Conservation (phyloP, 2,797 vertebrate species). For the Siniperca undulata region DNA sequence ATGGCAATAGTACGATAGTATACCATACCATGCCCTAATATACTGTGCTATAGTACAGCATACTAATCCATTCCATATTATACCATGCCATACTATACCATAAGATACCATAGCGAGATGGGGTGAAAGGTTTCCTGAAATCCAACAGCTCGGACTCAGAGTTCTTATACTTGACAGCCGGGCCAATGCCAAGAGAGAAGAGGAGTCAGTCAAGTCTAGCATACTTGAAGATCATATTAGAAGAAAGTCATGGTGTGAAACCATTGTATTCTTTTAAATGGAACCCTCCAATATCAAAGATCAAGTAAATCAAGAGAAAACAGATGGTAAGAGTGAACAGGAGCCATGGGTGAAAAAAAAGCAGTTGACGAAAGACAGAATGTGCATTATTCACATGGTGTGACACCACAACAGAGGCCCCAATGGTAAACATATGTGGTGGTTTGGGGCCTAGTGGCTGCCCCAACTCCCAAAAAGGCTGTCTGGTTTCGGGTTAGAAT, state of each 20-base stretch:
- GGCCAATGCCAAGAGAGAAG: slow-evolving; percentile 45
- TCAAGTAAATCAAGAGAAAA: slow-evolving; percentile 37
- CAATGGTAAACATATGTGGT: slow-evolving; percentile 77
- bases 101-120: background rate
- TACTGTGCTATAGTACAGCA: too few relatives aligned
- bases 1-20: too few relatives aligned
- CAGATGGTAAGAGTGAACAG: slow-evolving; percentile 50
- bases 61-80: background rate
- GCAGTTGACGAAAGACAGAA: slow-evolving; percentile 64
- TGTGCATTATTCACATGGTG: slow-evolving; percentile 63
- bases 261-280: slow-evolving; percentile 9
- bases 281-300: slow-evolving; percentile 46
- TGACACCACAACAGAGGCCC: slow-evolving; percentile 75
- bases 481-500: slow-evolving; percentile 28
- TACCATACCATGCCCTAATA: too few relatives aligned
- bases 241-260: slow-evolving; percentile 27
- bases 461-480: slow-evolving; percentile 28
- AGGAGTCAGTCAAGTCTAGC: background rate
- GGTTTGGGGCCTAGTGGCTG: slow-evolving; percentile 46
- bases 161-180: slow-evolving; percentile 12
- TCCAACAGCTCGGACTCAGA: background rate
- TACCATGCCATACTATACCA: background rate
- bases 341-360: slow-evolving; percentile 36
- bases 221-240: slow-evolving; percentile 1
- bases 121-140: background rate